Base-by-base conservation (phyloP, 2,113 vertebrate genomes). In the Lycocorax pyrrhopterus region DNA sequence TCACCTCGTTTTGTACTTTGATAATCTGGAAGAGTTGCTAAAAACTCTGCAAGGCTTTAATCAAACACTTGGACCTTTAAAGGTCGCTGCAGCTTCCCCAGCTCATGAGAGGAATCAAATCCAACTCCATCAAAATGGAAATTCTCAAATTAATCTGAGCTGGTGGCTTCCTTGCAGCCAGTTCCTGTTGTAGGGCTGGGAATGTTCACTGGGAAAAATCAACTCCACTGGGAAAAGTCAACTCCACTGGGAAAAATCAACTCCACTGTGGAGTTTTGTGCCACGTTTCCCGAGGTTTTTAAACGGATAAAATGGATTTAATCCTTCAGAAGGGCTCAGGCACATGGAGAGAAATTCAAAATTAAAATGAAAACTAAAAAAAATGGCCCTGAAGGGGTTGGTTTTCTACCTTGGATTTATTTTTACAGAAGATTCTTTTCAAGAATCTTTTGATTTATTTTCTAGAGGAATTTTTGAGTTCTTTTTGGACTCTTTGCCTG, bases 381-480 rank as follows among this genome's bases (percentile, higher is more conserved):
- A 5, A 2, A 0, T 43, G 66, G 19, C 55, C 47, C 11, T 29
- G 0, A n/a, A 29, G 5, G 7, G 2, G 43, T 53, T 39, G 2
- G 0, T 51, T 44, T 41, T 8, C 55, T 35, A 1, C 80, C 46
- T 72, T 9, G 37, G 26, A 13, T 39, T 60, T 49, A 5, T 60
- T 77, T 52, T 23, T 4, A 2, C 25, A 2, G 33, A 32, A 35
- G 8, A 32, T 44, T 17, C 13, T 37, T 35, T 5, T 7, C 12
- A 1, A 9, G 39, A 37, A 19, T 8, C 14, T 43, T 51, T 6
- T 1, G 9, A 16, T 41, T 82, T 6, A 2, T 83, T 51, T 72
- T 16, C 25, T 4, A 3, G 30, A 12, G 12, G 67, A 56, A 53
- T 16, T 53, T 73, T 41, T 5, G 11, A 6, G 16, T 21, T 67